A percentile compares a stretch with the other conserved stretches of the same genome.
Evolutionary conservation across 2,888 invertebrate species (phyloP).

Genomic region (Malacosoma neustria): DNA sequence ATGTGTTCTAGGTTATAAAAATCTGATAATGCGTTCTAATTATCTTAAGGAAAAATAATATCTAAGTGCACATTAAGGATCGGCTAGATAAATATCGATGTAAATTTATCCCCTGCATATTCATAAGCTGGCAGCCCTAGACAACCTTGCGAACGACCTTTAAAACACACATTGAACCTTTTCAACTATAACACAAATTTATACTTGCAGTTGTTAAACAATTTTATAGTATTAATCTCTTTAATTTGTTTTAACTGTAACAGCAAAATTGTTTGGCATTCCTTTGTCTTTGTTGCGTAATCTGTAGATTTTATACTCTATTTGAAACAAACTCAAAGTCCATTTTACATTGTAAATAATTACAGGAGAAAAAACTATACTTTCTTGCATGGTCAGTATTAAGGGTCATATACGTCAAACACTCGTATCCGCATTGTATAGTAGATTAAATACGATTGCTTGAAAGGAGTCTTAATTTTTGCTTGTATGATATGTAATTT

Average conservation of each 20-base stretch:
- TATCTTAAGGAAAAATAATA: background rate
- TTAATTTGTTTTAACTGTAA: background rate
- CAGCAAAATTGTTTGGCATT: conserved; percentile 3
- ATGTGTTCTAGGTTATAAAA: too few relatives aligned
- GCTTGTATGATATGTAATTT: too few relatives aligned
- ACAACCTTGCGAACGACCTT: conserved; percentile 47
- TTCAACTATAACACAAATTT: conserved; percentile 24
- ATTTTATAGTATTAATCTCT: background rate
- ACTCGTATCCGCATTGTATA: conserved; percentile 14
- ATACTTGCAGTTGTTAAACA: conserved; percentile 5
- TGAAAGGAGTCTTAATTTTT: too few relatives aligned
- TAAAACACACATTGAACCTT: conserved; percentile 32
- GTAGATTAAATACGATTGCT: too few relatives aligned
- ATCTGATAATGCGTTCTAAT: background rate
- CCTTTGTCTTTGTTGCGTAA: background rate
- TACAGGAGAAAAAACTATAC: too few relatives aligned
- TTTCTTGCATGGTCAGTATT: background rate
- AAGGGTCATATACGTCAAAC: conserved; percentile 7
- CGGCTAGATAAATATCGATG: background rate
- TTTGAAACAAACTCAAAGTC: background rate
- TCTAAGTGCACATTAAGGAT: background rate
- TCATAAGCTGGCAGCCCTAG: conserved; percentile 1
- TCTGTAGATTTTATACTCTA: background rate
- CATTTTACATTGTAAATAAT: too few relatives aligned
- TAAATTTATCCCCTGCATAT: background rate